A percentile compares a stretch with the other conserved stretches of the same genome.
Conservation (phyloP, 2,113 vertebrate genomes). For the Uria lomvia region DNA sequence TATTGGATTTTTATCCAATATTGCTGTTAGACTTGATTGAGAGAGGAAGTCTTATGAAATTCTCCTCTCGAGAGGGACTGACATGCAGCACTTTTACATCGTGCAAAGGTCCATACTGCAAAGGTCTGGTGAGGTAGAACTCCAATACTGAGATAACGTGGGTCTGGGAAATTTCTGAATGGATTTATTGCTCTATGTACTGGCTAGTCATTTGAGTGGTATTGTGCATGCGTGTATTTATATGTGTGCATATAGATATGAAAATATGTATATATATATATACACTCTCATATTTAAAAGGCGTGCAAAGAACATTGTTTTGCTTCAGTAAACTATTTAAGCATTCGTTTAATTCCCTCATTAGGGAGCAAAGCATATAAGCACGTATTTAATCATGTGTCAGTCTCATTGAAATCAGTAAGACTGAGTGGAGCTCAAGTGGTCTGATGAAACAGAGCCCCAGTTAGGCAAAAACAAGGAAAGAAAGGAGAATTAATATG, state of each 20-base stretch:
- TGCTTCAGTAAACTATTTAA: not conserved
- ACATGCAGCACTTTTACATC: not conserved
- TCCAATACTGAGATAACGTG: not conserved
- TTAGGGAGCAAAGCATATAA: not conserved
- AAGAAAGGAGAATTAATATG: not conserved
- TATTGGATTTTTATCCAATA: not conserved
- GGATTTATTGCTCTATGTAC: not conserved
- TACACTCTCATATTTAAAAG: not conserved
- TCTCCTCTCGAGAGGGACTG: not conserved
- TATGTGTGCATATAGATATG: accelerated
- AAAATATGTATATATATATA: too few species aligned
- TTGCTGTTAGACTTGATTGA: not conserved
- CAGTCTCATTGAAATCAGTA: not conserved
- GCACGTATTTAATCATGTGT: not conserved
- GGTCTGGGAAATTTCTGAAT: not conserved
- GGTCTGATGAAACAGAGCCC: not conserved
- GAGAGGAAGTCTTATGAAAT: not conserved
- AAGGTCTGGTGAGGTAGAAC: not conserved
- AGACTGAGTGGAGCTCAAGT: not conserved
- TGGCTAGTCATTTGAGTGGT: accelerated
- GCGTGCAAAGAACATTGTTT: not conserved
- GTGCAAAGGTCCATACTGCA: not conserved
- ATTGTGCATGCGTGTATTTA: not conserved
- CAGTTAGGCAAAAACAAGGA: not conserved
- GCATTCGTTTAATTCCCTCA: not conserved